A percentile compares a stretch with the other conserved stretches of the same genome.
These are phyloP conservation scores for Alviniconcha marisindica DNA, from an alignment of 1,140 invertebrate species.

Conservation along the genomic window DNA sequence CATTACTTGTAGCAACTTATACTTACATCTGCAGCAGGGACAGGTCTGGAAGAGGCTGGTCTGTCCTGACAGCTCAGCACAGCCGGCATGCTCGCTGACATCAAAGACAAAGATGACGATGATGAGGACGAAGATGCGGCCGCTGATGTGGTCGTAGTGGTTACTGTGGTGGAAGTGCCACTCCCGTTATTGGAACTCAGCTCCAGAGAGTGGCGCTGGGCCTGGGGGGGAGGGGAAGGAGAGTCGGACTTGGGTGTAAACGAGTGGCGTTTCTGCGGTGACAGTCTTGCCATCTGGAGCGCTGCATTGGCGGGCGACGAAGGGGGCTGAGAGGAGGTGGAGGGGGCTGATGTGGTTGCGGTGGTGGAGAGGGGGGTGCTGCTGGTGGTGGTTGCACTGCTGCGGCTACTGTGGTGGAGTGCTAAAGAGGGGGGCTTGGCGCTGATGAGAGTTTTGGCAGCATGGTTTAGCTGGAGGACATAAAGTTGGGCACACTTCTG, in stretches of 20 bases:
- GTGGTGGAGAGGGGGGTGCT: constrained; percentile 3
- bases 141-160: neutral
- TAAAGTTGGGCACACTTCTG: constrained; percentile 38
- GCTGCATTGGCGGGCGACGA: constrained; percentile 44
- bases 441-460: constrained; percentile 64
- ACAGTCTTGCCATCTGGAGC: constrained; percentile 35
- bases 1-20: too few relatives aligned
- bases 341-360: neutral
- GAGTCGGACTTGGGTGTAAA: constrained; percentile 59
- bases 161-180: neutral
- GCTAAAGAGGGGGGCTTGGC: constrained; percentile 50
- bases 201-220: constrained; percentile 63
- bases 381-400: constrained; percentile 23
- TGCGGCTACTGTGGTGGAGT: constrained; percentile 25
- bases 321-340: constrained; percentile 23
- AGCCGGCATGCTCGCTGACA: constrained; percentile 23
- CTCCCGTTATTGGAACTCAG: constrained; percentile 47
- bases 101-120: neutral
- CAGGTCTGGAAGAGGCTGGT: neutral
- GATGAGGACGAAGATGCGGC: neutral
- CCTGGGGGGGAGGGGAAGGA: constrained; percentile 46
- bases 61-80: neutral
- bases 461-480: constrained; percentile 85
- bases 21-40: neutral
- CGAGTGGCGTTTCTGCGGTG: constrained; percentile 69